Evolutionary conservation across 2,113 vertebrate species (phyloP).

Genomic region (Procavia capensis): DNA sequence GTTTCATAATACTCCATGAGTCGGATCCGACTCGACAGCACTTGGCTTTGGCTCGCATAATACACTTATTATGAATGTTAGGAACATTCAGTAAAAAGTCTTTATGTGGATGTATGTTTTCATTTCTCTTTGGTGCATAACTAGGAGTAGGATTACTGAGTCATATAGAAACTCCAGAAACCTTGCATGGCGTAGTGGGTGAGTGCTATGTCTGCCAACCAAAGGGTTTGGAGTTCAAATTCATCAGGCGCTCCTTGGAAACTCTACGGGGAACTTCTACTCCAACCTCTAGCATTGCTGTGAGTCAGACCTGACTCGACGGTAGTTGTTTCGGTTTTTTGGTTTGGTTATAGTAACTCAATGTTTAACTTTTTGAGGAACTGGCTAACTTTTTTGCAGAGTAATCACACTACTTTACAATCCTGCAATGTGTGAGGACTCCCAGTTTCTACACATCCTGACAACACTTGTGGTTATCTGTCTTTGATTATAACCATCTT

Average conservation of each 20-base stretch:
- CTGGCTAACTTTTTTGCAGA: not conserved
- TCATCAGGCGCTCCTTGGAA: too few relatives aligned
- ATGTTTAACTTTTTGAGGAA: not conserved
- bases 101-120: slow-evolving; percentile 2
- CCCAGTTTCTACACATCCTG: not conserved
- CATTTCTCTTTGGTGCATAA: not conserved
- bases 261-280: too few relatives aligned
- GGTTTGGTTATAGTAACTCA: too few relatives aligned
- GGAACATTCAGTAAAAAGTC: not conserved
- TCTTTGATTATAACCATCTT: not conserved
- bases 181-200: too few relatives aligned
- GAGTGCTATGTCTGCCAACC: too few relatives aligned
- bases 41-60: too few relatives aligned
- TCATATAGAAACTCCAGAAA: not conserved
- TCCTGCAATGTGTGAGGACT: not conserved
- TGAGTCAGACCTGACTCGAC: too few relatives aligned
- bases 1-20: not conserved
- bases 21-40: too few relatives aligned
- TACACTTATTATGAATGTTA: not conserved
- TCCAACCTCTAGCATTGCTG: too few relatives aligned
- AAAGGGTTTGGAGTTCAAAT: too few relatives aligned
- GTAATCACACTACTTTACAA: not conserved
- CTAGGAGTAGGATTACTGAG: not conserved
- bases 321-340: too few relatives aligned
- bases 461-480: not conserved